A percentile compares a stretch with the other conserved stretches of the same genome.
Evolutionary conservation across 2,797 vertebrate species (phyloP).

Genomic region (Brachyrhaphis roseni): DNA sequence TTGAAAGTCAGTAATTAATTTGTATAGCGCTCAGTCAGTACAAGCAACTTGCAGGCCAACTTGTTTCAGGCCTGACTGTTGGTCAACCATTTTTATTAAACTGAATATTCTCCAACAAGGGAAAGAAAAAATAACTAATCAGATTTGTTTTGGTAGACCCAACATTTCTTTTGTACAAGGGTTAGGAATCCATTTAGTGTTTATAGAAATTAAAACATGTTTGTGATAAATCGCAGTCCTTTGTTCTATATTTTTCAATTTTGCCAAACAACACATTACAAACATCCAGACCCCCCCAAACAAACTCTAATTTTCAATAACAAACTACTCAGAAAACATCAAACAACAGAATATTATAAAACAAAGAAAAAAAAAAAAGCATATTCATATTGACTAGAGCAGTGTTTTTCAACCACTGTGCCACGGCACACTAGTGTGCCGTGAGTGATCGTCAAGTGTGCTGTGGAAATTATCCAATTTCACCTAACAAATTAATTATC

Average conservation of each 20-base stretch:
- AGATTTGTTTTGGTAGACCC: not conserved
- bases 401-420: no score
- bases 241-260: not conserved
- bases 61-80: not conserved
- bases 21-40: conserved; percentile 5
- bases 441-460: no score
- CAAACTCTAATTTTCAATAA: no score
- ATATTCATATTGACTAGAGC: no score
- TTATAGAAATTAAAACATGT: not conserved
- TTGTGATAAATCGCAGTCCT: not conserved
- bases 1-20: conserved; percentile 1
- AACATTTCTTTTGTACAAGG: not conserved
- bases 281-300: not conserved
- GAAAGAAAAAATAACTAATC: not conserved
- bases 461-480: no score
- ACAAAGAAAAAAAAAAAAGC: not conserved
- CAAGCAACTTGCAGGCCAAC: not conserved
- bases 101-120: not conserved
- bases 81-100: not conserved
- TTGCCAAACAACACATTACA: not conserved
- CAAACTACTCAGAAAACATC: no score
- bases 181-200: not conserved
- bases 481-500: no score
- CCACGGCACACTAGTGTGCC: no score
- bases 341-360: not conserved